Percentiles rank a stretch among this genome's conserved stretches.
These are phyloP conservation scores for Lynx canadensis DNA, from an alignment of 2,113 vertebrate species.

Conservation along the genomic window DNA sequence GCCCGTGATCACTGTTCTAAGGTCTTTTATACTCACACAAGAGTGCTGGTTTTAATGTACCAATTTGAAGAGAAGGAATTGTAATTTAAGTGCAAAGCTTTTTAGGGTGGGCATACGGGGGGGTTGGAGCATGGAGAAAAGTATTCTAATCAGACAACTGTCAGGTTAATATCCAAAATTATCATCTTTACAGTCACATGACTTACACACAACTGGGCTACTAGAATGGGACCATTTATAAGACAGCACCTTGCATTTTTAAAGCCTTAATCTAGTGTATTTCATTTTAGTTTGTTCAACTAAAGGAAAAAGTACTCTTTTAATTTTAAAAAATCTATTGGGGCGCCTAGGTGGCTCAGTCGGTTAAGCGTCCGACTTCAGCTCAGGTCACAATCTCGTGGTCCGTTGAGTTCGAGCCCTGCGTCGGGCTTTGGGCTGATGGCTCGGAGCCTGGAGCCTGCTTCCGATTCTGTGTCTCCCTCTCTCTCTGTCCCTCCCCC, in stretches of 20 bases:
- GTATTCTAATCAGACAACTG: background rate
- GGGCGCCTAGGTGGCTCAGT: no score
- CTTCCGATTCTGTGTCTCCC: no score
- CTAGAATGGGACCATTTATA: background rate
- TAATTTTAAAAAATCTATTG: background rate
- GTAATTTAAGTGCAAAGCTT: background rate
- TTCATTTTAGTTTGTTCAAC: background rate
- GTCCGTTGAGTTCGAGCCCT: no score
- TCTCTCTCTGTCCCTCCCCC: no score
- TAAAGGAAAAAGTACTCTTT: background rate
- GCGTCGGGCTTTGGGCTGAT: no score
- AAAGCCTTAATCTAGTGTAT: background rate
- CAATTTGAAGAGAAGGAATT: background rate
- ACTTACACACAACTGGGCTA: background rate
- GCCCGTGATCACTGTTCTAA: background rate
- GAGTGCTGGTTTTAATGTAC: background rate
- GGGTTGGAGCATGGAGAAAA: background rate
- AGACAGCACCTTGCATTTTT: background rate
- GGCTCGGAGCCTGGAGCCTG: no score
- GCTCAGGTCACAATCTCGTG: no score
- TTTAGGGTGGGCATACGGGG: background rate
- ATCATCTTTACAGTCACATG: background rate
- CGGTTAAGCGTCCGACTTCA: no score
- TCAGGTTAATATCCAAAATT: background rate
- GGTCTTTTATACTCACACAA: background rate